A percentile compares a stretch with the other conserved stretches of the same genome.
Conservation (phyloP, 1,140 invertebrate species). For the Diabrotica undecimpunctata region DNA sequence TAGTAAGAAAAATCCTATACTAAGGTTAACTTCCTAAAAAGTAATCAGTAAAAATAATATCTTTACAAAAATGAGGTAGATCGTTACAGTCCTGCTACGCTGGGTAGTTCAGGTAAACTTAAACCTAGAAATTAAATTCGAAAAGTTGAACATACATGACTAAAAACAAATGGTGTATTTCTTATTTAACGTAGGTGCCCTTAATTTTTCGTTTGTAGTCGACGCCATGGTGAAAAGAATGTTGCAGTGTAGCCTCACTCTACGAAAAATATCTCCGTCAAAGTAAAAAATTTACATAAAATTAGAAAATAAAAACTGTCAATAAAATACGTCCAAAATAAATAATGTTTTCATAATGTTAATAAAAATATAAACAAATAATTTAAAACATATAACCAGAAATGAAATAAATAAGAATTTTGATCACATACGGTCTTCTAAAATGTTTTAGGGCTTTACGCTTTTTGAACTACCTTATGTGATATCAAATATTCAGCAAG, state of each 20-base stretch:
- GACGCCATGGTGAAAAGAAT: constrained; percentile 19
- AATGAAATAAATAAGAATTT: constrained; percentile 29
- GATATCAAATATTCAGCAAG: background rate
- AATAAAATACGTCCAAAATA: constrained; percentile 37
- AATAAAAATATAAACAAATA: constrained; percentile 29
- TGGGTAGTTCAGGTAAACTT: constrained; percentile 11
- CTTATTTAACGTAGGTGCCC: constrained; percentile 35
- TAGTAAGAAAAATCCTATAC: no score
- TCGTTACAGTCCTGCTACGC: constrained; percentile 17
- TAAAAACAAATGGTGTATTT: constrained; percentile 25
- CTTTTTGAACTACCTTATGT: background rate
- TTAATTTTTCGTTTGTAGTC: constrained; percentile 22
- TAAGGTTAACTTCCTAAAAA: no score
- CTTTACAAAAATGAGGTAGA: constrained; percentile 35
- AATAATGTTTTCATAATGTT: constrained; percentile 40
- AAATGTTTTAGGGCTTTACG: background rate
- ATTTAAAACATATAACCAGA: constrained; percentile 27
- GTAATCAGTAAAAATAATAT: constrained; percentile 25
- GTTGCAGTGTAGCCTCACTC: constrained; percentile 21
- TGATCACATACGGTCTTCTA: constrained; percentile 5
- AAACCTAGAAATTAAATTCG: constrained; percentile 15
- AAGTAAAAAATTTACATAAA: constrained; percentile 24
- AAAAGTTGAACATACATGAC: constrained; percentile 23
- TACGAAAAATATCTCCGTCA: constrained; percentile 35
- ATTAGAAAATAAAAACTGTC: constrained; percentile 31